Percentiles rank a stretch among this genome's conserved stretches.
Conservation (phyloP, 2,113 vertebrate species). For the Eurystomus gularis region DNA sequence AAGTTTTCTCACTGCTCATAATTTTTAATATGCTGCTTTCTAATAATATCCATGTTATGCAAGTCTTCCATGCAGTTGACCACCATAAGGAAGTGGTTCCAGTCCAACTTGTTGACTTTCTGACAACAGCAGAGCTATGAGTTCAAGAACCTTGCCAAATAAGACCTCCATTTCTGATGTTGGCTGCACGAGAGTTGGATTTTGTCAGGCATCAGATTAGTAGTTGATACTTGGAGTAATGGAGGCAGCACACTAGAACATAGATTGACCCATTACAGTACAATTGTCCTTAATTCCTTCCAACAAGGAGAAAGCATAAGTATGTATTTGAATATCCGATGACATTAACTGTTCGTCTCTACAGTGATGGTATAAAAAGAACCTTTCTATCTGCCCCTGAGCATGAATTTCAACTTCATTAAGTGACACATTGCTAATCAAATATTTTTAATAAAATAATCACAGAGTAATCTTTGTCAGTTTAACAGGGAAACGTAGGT, state of each 20-base stretch:
- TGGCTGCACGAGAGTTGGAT: background rate
- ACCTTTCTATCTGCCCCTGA: background rate
- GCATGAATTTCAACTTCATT: background rate
- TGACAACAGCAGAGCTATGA: background rate
- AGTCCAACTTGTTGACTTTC: background rate
- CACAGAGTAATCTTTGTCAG: background rate
- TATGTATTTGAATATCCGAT: background rate
- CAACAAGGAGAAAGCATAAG: background rate
- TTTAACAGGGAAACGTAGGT: background rate
- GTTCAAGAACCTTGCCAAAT: background rate
- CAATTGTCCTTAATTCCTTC: background rate
- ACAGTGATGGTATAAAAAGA: background rate
- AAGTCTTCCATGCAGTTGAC: background rate
- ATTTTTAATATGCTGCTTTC: background rate
- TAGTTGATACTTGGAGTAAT: background rate
- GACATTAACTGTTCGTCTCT: fast-evolving
- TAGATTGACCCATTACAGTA: background rate
- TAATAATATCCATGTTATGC: background rate
- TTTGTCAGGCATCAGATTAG: background rate
- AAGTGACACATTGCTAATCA: background rate
- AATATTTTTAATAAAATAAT: background rate
- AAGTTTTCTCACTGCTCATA: background rate
- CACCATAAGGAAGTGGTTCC: background rate
- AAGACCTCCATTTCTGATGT: background rate
- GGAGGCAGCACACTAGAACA: background rate